A percentile compares a stretch with the other conserved stretches of the same genome.
phyloP scores from a whole-genome alignment of 2,113 vertebrate genomes.

The Nothocercus nigrocapillus region DNA sequence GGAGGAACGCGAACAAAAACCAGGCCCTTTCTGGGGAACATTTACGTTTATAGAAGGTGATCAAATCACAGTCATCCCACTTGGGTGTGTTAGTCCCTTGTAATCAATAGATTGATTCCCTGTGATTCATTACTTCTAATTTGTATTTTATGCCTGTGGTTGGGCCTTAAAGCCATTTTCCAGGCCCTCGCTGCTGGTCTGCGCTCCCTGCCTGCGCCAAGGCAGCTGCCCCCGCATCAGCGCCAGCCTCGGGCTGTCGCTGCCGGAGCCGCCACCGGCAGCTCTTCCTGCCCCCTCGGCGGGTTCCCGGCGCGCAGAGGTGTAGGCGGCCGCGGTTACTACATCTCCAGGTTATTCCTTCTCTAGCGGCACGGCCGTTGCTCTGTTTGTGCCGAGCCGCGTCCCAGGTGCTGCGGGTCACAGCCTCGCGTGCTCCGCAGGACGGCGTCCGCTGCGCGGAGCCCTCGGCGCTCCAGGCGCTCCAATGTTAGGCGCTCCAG shows the following conservation, averaged over 20 bases:
- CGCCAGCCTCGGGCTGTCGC: rapidly evolving
- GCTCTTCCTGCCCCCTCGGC: not conserved
- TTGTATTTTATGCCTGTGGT: not conserved
- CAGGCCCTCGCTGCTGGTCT: not conserved
- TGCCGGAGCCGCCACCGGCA: not conserved
- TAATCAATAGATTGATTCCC: constrained; percentile 14
- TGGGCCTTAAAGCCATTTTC: constrained; percentile 15
- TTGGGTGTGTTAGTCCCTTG: not conserved
- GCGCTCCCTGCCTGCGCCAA: not conserved
- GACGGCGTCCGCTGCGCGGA: rapidly evolving
- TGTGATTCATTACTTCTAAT: not conserved
- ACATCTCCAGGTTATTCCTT: not conserved
- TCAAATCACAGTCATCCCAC: constrained; percentile 13
- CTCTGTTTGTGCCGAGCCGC: not conserved
- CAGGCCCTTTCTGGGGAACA: constrained; percentile 46
- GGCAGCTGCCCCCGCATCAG: not conserved
- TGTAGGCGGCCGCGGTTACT: not conserved
- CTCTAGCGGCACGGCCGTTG: rapidly evolving
- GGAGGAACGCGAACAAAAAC: constrained; percentile 25
- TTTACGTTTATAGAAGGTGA: constrained; percentile 37
- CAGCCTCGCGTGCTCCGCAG: not conserved
- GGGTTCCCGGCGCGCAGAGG: not conserved
- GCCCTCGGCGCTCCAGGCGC: not conserved
- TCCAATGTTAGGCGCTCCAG: rapidly evolving
- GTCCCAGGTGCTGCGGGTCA: not conserved